A percentile compares a stretch with the other conserved stretches of the same genome.
Evolutionary conservation across 2,888 invertebrate species (phyloP).

Genomic region (Metellina segmentata): DNA sequence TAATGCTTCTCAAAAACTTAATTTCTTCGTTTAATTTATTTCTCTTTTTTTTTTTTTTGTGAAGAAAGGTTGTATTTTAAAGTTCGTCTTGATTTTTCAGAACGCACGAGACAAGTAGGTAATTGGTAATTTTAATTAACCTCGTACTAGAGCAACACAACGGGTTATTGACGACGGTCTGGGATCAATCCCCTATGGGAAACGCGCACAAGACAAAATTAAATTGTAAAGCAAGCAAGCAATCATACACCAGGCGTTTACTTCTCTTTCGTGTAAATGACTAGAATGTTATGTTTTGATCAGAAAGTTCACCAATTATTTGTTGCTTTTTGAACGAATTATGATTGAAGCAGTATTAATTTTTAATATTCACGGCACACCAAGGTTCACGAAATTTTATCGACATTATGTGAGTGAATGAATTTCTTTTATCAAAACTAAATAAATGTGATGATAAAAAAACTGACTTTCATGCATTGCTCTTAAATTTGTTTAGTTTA

Average conservation of each 20-base stretch:
- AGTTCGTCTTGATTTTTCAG: too few species aligned
- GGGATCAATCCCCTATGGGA: too few species aligned
- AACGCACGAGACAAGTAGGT: too few species aligned
- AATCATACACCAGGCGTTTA: background rate
- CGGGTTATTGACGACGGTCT: too few species aligned
- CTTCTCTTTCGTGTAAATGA: background rate
- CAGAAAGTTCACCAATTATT: background rate
- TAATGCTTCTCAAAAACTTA: too few species aligned
- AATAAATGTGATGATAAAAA: background rate
- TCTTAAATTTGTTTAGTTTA: background rate
- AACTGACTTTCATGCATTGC: background rate
- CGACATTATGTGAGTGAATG: slow-evolving; percentile 53
- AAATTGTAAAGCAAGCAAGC: background rate
- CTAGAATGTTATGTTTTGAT: background rate
- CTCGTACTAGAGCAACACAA: too few species aligned
- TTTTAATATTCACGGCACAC: slow-evolving; percentile 66
- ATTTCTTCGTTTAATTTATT: too few species aligned
- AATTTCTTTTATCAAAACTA: background rate
- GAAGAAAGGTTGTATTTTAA: too few species aligned
- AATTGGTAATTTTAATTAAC: too few species aligned
- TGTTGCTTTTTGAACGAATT: background rate
- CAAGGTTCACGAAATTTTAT: slow-evolving; percentile 68
- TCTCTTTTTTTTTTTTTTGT: too few species aligned
- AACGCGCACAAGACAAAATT: too few species aligned
- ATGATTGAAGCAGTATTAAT: slow-evolving; percentile 71